Evolutionary conservation across 1,140 invertebrate species (phyloP), one percentile per base, ranked within the genome.

Genomic region (Araneus ventricosus): DNA sequence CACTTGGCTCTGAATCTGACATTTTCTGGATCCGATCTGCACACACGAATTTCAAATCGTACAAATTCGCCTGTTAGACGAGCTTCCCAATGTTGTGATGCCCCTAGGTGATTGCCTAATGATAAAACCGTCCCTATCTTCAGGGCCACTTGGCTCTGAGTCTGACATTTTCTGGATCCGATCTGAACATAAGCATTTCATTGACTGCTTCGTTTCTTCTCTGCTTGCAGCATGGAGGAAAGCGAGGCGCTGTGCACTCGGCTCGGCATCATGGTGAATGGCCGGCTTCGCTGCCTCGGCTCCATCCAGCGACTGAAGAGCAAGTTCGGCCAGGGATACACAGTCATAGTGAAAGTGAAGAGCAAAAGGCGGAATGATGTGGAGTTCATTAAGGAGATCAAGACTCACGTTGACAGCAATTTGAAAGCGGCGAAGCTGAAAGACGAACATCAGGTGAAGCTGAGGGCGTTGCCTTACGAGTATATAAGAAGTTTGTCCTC

Each of bases 251-350:
- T 99, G 5, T 99, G 98, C 94, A 97, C 97, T 39, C 95, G 97
- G 86, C 95, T 98, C 79, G 98, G 97, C 41, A 98, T 99, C 79
- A 98, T 99, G 98, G 98, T 98, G 1, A 97, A 97, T 95, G 98
- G 98, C 1, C 96, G 97, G 90, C 96, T 98, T 93, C 96, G 96
- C 92, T 97, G 97, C 94, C 95, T 97, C 75, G 97, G 97, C 22
- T 96, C 96, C 59, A 96, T 97, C 96, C 96, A 97, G 75, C 96
- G 97, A 94, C 95, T 98, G 24, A 97, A 97, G 94, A 95, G 79
- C 93, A 97, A 97, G 95, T 98, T 98, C 95, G 97, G 97, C 63
- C 96, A 97, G 94, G 97, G 97, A 8, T 97, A 97, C 95, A 97
- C 96, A 92, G 95, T 97, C 27, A 96, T 96, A 6, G 95, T 97